A percentile compares a stretch with the other conserved stretches of the same genome.
phyloP scores from a whole-genome alignment of 2,888 invertebrate species.

The Tryphoninae sp. region DNA sequence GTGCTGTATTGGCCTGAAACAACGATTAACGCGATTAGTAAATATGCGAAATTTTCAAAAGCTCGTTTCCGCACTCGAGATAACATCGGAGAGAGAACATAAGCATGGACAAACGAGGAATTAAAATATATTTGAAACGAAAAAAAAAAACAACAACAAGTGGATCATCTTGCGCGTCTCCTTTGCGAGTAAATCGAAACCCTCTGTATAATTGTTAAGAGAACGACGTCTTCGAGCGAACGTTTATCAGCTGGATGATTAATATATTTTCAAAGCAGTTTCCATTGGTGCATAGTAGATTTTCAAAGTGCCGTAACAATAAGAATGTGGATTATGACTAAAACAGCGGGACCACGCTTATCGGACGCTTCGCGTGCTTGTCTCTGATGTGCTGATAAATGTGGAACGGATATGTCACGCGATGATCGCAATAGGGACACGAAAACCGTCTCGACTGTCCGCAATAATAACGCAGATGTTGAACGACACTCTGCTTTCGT shows the following conservation, averaged over 20 bases:
- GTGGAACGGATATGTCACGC: constrained; percentile 70
- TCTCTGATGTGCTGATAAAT: constrained; percentile 32
- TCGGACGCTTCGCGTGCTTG: constrained; percentile 9
- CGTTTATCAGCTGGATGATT: not conserved
- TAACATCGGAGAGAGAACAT: not conserved
- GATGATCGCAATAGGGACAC: constrained; percentile 73
- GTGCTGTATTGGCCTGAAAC: constrained; percentile 44
- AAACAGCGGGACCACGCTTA: constrained; percentile 2
- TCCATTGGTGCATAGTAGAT: too few relatives aligned
- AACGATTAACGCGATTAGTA: constrained; percentile 16
- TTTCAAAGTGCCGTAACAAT: not conserved
- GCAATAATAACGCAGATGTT: constrained; percentile 81
- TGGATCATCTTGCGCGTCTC: not conserved
- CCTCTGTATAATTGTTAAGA: too few relatives aligned
- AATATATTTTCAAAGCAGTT: too few relatives aligned
- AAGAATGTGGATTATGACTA: constrained; percentile 11
- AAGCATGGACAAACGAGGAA: not conserved
- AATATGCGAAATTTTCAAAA: not conserved
- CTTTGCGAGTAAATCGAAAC: too few relatives aligned
- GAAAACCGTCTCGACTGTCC: constrained; percentile 76
- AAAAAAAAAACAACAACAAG: not conserved
- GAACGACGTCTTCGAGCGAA: not conserved
- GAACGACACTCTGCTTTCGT: constrained; percentile 79
- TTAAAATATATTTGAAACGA: not conserved
- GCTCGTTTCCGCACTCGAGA: not conserved